A percentile compares a stretch with the other conserved stretches of the same genome.
Conservation (phyloP, 2,113 vertebrate genomes). For the Thunnus thynnus region DNA sequence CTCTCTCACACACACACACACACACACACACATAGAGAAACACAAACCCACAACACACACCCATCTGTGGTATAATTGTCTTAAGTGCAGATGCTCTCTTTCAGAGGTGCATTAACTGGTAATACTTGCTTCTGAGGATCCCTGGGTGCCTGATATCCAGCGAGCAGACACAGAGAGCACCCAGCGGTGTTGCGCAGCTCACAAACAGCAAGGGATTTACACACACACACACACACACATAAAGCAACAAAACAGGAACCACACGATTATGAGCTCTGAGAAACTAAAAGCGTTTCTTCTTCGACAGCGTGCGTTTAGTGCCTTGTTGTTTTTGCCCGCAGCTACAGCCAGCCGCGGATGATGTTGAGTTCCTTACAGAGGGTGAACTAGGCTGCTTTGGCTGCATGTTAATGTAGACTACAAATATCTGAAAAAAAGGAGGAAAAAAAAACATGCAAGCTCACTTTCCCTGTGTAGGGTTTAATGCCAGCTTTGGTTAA, state of each 20-base stretch:
- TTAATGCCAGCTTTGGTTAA: conserved; percentile 59
- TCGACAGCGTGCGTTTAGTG: conserved; percentile 76
- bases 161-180: conserved; percentile 64
- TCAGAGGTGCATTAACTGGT: conserved; percentile 76
- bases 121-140: conserved; percentile 66
- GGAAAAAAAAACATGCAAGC: conserved; percentile 59
- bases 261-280: conserved; percentile 72
- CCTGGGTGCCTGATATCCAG: conserved; percentile 69
- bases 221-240: conserved; percentile 32
- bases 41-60: conserved; percentile 38
- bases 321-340: conserved; percentile 78
- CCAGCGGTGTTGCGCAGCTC: conserved; percentile 64
- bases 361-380: conserved; percentile 70
- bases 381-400: conserved; percentile 54
- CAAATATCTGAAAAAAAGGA: conserved; percentile 54
- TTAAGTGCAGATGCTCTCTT: conserved; percentile 74
- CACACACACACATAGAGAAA: conserved; percentile 15
- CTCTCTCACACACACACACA: conserved; percentile 29
- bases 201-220: conserved; percentile 65
- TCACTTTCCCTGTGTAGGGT: conserved; percentile 46
- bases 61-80: conserved; percentile 68
- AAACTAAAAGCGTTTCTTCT: conserved; percentile 75
- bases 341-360: conserved; percentile 75
- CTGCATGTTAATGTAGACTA: conserved; percentile 74
- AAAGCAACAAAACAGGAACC: conserved; percentile 76